Percentiles rank a stretch among this genome's conserved stretches.
Evolutionary conservation across 2,113 vertebrate species (phyloP).

Genomic region (Heterochromis multidens): DNA sequence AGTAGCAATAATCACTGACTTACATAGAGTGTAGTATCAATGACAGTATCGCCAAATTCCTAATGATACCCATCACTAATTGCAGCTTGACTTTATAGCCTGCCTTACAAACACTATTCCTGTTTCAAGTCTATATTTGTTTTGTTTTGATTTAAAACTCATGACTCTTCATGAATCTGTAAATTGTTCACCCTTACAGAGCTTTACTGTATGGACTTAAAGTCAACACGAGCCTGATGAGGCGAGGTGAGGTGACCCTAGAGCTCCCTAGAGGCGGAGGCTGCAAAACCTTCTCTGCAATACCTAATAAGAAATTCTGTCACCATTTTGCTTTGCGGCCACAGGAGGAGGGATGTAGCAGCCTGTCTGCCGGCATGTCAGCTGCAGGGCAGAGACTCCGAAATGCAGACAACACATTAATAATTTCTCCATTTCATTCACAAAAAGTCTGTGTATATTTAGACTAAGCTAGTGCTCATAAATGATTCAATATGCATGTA

Average conservation of each 20-base stretch:
- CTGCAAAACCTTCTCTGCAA: neutral
- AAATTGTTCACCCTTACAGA: neutral
- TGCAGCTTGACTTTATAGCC: neutral
- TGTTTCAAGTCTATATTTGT: neutral
- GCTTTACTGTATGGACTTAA: neutral
- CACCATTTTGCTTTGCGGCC: slow-evolving; percentile 33
- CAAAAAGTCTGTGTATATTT: neutral
- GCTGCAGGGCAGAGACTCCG: slow-evolving; percentile 8
- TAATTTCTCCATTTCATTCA: neutral
- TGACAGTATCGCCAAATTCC: neutral
- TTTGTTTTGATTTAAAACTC: neutral
- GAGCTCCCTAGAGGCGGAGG: slow-evolving; percentile 29
- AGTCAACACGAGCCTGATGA: slow-evolving; percentile 21
- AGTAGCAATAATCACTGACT: neutral
- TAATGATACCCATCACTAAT: neutral
- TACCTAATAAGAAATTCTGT: slow-evolving; percentile 40
- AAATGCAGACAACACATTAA: neutral
- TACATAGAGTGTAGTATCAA: neutral
- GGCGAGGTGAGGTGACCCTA: slow-evolving; percentile 53
- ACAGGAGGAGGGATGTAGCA: slow-evolving; percentile 1
- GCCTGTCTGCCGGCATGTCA: slow-evolving; percentile 38
- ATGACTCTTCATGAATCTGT: neutral
- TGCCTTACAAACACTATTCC: neutral
- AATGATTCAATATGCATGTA: neutral
- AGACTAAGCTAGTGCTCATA: neutral